A percentile compares a stretch with the other conserved stretches of the same genome.
Evolutionary conservation across 2,888 invertebrate species (phyloP).

Genomic region (Eulithis testata): DNA sequence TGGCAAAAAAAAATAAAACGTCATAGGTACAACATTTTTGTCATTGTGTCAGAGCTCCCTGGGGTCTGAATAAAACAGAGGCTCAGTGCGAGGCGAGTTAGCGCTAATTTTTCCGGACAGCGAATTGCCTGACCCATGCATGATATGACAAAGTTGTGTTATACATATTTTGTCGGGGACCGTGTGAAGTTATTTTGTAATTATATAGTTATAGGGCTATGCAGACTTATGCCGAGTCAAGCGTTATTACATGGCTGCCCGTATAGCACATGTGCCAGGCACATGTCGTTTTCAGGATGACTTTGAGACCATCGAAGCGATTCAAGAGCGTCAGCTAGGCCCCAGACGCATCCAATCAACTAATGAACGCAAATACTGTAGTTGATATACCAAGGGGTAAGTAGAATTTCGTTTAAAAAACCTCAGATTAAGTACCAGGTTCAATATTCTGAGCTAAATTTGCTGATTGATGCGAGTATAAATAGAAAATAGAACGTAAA

Average conservation of each 20-base stretch:
- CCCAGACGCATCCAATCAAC: conserved; percentile 46
- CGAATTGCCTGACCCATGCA: conserved; percentile 56
- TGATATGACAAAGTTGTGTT: conserved; percentile 55
- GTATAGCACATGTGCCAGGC: conserved; percentile 60
- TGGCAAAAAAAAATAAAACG: conserved; percentile 69
- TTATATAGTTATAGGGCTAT: conserved; percentile 29
- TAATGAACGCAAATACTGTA: conserved; percentile 41
- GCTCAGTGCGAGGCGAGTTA: conserved; percentile 64
- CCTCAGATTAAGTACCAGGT: background rate
- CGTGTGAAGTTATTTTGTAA: conserved; percentile 15
- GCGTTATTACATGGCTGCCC: conserved; percentile 50
- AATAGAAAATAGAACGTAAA: conserved; percentile 36
- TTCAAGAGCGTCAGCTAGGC: conserved; percentile 41
- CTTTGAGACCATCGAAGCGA: conserved; percentile 51
- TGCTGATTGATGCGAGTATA: conserved; percentile 4
- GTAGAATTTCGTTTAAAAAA: conserved; percentile 10
- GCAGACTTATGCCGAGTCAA: conserved; percentile 46
- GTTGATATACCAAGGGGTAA: conserved; percentile 10
- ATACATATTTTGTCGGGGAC: conserved; percentile 21
- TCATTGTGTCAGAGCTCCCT: conserved; percentile 74
- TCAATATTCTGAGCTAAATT: conserved; percentile 9
- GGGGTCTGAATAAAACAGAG: conserved; percentile 77
- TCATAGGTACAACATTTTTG: conserved; percentile 63
- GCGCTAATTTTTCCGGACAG: conserved; percentile 71
- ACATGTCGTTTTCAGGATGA: conserved; percentile 61